Base-by-base conservation (phyloP, 2,888 invertebrate species). In the Hydropsyche betteni region DNA sequence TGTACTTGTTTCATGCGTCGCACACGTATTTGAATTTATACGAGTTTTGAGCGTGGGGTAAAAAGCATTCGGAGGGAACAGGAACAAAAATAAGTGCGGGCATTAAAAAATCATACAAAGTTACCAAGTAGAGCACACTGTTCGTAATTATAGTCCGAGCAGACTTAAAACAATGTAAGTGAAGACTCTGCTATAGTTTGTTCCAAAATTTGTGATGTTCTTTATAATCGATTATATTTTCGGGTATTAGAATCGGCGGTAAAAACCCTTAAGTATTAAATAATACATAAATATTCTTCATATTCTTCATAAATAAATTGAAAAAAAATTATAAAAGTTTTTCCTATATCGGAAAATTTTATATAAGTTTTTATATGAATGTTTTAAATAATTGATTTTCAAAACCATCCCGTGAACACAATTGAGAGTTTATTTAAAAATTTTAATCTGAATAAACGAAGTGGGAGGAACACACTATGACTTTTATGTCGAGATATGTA, bases 41-140 rank as follows among this genome's bases (percentile, higher is more conserved):
- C 44, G 44, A 44, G 44, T 44, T 10, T 44, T 8, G 44, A 44
- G 10, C 6, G 10, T 44, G 44, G 10, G 10, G 10, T 10, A 10
- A 10, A 44, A 10, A 10, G 44, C 10, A 44, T 44, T 44, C 44
- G 7, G 44, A 44, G 74, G 52, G 74, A 74, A 75, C 70, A 44
- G 74, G 73, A 72, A 75, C 70, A 44, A 70, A 51, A 73, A 38
- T 73, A 76, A 74, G 75, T 68, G 74, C 69, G 75, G 74, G 74
- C 69, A 76, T 77, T 76, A 76, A 79, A 79, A 77, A 77, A 74
- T 71, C 77, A 78, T 78, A 75, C 75, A 74, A 61, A 76, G 75
- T 75, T 76, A 74, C 72, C 77, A 73, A 77, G 74, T 77, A 68
- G 75, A 75, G 73, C 74, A 68, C 71, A 68, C 71, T 6, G 73